Evolutionary conservation across 1,140 invertebrate genomes (phyloP), one percentile per base, ranked within the genome.

Genomic region (Caerostris darwini): DNA sequence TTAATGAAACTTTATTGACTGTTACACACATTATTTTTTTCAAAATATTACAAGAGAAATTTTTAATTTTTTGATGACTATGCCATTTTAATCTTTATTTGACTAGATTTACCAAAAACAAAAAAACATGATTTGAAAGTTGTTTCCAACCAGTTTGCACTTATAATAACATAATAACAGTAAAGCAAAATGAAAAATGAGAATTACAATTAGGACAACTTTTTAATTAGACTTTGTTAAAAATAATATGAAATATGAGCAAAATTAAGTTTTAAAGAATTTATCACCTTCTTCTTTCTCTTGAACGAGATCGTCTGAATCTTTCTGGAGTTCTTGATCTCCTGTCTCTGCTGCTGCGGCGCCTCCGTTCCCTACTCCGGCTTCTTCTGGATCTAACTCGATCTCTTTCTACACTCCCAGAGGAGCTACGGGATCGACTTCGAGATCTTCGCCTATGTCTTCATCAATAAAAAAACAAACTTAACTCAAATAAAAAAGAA

Each of bases 291-390:
- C 90, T 61, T 69, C 94, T 89, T 3, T 94, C 94, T 61, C 94
- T 54, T 8, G 94, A 94, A 3, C 94, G 86, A n/a, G 94, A 94
- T 56, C 94, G 34, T 10, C 94, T 64, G 58, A 94, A 94, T 71
- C 94, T 92, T 87, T 94, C 94, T 59, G 94, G 94, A 50, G 94
- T 94, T 69, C 94, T 92, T 14, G 90, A 93, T 54, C 90, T 19
- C 50, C 94, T 53, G 53, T 94, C 94, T 56, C 86, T 86, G 17
- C 93, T 94, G 34, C 34, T 77, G 3, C 89, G 17, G 10, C 81
- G 54, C 53, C 94, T 88, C 3, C 94, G 90, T 1, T 89, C 86
- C 59, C 94, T 81, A 58, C 91, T 92, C 5, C 94, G 59, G 57
- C 94, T 94, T 59, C 89, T 57, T n/a, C 94, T 59, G 34, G 89